Conservation (phyloP, 2,113 vertebrate species). For the Aegotheles bennettii region DNA sequence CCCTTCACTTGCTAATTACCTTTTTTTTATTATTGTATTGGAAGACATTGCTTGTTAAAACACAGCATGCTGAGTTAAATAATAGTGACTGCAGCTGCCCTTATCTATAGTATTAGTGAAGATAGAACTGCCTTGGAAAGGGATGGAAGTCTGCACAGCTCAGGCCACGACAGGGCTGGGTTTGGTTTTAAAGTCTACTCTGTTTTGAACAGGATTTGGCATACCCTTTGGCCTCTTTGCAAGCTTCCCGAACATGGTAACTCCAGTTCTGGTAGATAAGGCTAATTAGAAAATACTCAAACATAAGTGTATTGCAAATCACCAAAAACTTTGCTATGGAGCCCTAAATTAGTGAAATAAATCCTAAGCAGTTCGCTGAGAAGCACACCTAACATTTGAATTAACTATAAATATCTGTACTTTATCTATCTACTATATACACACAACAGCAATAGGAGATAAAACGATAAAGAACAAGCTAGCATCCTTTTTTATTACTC, state of each 20-base stretch:
- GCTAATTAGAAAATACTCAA: neutral
- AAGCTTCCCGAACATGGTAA: neutral
- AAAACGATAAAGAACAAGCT: neutral
- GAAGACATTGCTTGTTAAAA: conserved; percentile 9
- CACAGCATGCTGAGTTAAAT: conserved; percentile 8
- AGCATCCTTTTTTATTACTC: neutral
- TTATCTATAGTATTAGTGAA: neutral
- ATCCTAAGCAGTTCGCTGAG: neutral
- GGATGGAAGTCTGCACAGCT: neutral
- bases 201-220: neutral
- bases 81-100: neutral
- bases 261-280: neutral
- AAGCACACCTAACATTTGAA: neutral
- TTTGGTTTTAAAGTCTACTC: neutral
- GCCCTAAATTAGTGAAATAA: neutral
- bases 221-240: neutral
- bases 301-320: neutral
- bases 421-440: neutral
- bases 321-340: neutral
- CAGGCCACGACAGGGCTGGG: neutral
- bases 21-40: neutral
- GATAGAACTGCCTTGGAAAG: neutral
- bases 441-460: neutral
- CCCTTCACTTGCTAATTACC: conserved; percentile 1
- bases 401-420: neutral